phyloP scores from a whole-genome alignment of 30 jellyfish, hydroid and myxozoan species.

The Aurelia aurita region DNA sequence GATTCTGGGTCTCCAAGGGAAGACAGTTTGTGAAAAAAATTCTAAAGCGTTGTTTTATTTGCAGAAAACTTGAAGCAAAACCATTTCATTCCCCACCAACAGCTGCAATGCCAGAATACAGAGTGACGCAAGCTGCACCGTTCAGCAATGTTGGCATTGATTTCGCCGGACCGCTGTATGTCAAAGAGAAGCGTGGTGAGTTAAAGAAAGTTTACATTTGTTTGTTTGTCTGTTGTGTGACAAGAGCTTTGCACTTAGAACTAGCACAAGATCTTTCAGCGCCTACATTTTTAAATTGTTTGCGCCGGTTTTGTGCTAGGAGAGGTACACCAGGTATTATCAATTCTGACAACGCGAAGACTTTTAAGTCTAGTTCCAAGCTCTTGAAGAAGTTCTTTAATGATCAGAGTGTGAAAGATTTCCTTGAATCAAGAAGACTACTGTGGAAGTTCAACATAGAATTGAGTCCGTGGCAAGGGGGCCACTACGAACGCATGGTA shows the following conservation, averaged over 20 bases:
- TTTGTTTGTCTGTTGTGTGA: slow-evolving; percentile 34
- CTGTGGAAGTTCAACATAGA: slow-evolving; percentile 27
- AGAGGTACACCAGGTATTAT: slow-evolving; percentile 56
- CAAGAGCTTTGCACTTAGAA: slow-evolving; percentile 56
- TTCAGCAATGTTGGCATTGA: slow-evolving; percentile 35
- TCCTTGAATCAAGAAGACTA: slow-evolving; percentile 2
- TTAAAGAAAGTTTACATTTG: slow-evolving; percentile 21
- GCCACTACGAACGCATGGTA: slow-evolving; percentile 30
- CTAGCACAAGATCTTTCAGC: slow-evolving; percentile 27
- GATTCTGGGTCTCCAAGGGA: slow-evolving; percentile 64
- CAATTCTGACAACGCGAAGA: slow-evolving; percentile 50
- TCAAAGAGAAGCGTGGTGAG: slow-evolving; percentile 37
- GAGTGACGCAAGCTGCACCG: slow-evolving; percentile 62
- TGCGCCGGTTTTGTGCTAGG: slow-evolving; percentile 61
- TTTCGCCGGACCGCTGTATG: slow-evolving; percentile 58
- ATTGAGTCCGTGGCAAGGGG: slow-evolving; percentile 34
- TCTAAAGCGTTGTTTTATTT: slow-evolving; percentile 34
- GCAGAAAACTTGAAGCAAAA: slow-evolving; percentile 39
- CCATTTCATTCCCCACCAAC: slow-evolving; percentile 34
- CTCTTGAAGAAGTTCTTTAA: slow-evolving; percentile 2
- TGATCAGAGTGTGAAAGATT: background rate
- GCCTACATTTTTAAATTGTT: slow-evolving; percentile 23
- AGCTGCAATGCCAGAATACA: slow-evolving; percentile 57
- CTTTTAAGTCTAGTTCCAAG: slow-evolving; percentile 22
- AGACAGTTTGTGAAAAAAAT: slow-evolving; percentile 61